Base-by-base conservation (phyloP, 2,797 vertebrate genomes). In the Megalops cyprinoides region DNA sequence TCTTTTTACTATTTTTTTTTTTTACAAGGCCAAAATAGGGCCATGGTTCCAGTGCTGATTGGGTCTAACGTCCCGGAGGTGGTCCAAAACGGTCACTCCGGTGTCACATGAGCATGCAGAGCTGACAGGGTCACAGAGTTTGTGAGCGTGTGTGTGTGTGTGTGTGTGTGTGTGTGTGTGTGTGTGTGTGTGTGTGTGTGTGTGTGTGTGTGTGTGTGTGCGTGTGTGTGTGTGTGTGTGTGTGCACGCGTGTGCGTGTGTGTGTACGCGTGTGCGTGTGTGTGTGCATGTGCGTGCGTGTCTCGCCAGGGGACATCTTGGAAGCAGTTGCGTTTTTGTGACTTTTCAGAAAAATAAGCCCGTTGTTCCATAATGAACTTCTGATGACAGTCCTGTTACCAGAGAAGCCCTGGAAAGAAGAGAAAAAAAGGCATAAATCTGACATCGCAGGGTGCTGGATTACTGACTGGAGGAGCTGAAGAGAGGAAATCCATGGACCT, bases 401-500 rank as follows among this genome's bases (percentile, higher is more conserved):
- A 76, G 25, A 76, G 31, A 48, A 46, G 48, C 49, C 31, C 53
- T 56, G 51, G 37, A 58, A 42, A n/a, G 39, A 5, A 55, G 53
- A 42, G 55, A 37, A 42, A 39, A n/a, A 44, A 65, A 31, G 39
- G 34, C 58, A 12, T 25, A 60, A 20, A 42, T 56, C 2, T 77
- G 25, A 56, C 53, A 77, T 56, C 51, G 55, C 37, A 6, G 0
- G 46, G 44, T 31, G 58, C 58, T 31, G 9, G 31, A 49, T 78
- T 67, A 49, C 53, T 51, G 75, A 34, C 73, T 82, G 71, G 78
- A 81, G 80, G 78, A 80, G 83, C 60, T 65, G 39, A 80, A 80
- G 80, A 84, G 28, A 76, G 82, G 82, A 86, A 86, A 84, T 78
- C 65, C 31, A 62, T 46, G 74, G 48, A 31, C 44, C 42, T 12